These are phyloP conservation scores for Coenonympha arcania DNA, from an alignment of 2,888 invertebrate genomes.

Conservation along the genomic window DNA sequence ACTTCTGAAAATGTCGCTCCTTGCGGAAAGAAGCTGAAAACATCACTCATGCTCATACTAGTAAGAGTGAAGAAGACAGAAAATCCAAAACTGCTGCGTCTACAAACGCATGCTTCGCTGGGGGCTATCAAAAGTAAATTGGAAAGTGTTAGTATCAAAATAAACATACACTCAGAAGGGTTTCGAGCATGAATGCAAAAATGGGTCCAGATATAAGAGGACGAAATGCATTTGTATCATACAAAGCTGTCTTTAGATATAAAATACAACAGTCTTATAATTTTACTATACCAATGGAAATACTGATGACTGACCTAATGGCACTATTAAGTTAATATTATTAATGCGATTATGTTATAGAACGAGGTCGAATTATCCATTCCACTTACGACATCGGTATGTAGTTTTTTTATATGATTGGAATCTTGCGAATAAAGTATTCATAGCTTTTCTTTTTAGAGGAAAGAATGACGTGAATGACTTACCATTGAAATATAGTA, in stretches of 20 bases:
- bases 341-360: slow-evolving; percentile 13
- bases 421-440: too few species aligned
- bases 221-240: not conserved
- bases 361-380: not conserved
- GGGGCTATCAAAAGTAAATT: slow-evolving; percentile 53
- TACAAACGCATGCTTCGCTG: slow-evolving; percentile 37
- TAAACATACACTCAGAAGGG: slow-evolving; percentile 56
- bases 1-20: slow-evolving; percentile 37
- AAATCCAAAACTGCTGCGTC: slow-evolving; percentile 30
- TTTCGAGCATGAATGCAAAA: slow-evolving; percentile 34
- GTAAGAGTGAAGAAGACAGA: slow-evolving; percentile 43
- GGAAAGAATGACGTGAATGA: too few species aligned
- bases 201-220: not conserved
- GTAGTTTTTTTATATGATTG: not conserved
- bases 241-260: not conserved
- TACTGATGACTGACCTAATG: not conserved
- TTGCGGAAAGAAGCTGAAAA: slow-evolving; percentile 41
- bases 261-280: not conserved
- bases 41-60: slow-evolving; percentile 37
- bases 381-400: not conserved
- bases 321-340: slow-evolving; percentile 12
- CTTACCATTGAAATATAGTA: too few species aligned
- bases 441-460: too few species aligned
- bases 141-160: slow-evolving; percentile 60
- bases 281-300: not conserved